A percentile compares a stretch with the other conserved stretches of the same genome.
Conservation (phyloP, 1,140 invertebrate genomes). For the Drosophila nannoptera region DNA sequence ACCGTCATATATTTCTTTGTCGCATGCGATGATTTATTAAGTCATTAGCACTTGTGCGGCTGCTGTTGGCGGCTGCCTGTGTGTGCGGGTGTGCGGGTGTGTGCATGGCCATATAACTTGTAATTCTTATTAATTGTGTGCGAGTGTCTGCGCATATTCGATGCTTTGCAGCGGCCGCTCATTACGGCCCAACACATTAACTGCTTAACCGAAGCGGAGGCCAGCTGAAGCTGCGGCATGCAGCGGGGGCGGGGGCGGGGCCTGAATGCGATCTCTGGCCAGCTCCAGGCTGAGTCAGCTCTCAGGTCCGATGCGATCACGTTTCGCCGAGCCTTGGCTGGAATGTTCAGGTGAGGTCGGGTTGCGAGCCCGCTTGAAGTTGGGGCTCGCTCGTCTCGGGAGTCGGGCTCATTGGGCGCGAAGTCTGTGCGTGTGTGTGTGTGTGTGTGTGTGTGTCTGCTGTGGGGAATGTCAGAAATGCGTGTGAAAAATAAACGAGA, state of each 20-base stretch:
- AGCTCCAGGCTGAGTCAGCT: no score
- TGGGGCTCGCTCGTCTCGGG: constrained; percentile 30
- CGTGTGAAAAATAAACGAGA: constrained; percentile 77
- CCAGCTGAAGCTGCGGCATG: no score
- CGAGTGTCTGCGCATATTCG: constrained; percentile 22
- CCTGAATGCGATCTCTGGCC: no score
- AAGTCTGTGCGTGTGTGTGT: constrained; percentile 7
- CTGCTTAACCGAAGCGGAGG: constrained; percentile 16
- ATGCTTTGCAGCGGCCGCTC: constrained; percentile 33
- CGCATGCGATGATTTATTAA: constrained; percentile 78
- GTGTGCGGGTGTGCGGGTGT: neutral
- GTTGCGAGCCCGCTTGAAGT: constrained; percentile 26
- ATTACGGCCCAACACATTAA: constrained; percentile 37
- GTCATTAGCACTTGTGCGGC: constrained; percentile 78
- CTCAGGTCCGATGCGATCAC: no score
- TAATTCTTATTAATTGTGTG: constrained; percentile 79
- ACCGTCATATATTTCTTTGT: constrained; percentile 74
- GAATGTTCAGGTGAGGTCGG: constrained; percentile 10
- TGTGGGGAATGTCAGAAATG: constrained; percentile 67
- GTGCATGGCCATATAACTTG: constrained; percentile 63
- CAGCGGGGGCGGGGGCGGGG: no score
- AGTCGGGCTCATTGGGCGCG: constrained; percentile 25
- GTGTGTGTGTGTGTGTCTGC: constrained; percentile 13
- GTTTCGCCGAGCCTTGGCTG: constrained; percentile 13
- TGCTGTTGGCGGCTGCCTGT: constrained; percentile 51